phyloP scores from a whole-genome alignment of 2,797 vertebrate species.

The Microctenopoma stevenorrisi region DNA sequence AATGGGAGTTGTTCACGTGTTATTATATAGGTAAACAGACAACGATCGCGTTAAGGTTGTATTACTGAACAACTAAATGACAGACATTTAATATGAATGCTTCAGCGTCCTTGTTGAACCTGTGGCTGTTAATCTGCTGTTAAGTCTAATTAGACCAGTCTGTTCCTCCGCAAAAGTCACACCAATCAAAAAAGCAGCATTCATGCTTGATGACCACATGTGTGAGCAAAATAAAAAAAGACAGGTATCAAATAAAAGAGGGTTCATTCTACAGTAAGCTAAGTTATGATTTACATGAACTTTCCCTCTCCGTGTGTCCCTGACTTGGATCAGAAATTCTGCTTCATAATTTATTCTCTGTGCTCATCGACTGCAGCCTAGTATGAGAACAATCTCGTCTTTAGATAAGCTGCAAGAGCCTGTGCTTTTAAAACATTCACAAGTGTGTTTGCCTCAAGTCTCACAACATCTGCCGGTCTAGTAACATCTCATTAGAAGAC shows the following conservation, averaged over 20 bases:
- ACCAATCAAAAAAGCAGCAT: conserved; percentile 1
- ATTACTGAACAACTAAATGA: neutral
- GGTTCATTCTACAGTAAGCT: neutral
- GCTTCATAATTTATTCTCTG: neutral
- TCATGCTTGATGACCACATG: neutral
- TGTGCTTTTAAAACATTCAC: conserved; percentile 32
- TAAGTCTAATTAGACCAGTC: conserved; percentile 54
- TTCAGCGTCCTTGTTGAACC: neutral
- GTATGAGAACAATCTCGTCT: neutral
- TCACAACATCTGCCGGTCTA: conserved; percentile 15
- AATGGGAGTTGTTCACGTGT: neutral
- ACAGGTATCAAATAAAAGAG: neutral
- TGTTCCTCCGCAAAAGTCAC: conserved; percentile 12
- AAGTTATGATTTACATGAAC: neutral
- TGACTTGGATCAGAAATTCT: neutral
- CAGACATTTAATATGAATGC: neutral
- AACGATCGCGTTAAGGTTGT: neutral
- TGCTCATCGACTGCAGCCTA: neutral
- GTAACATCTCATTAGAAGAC: conserved; percentile 37
- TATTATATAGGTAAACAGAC: neutral
- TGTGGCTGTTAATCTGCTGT: conserved; percentile 52
- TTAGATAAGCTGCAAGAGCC: neutral
- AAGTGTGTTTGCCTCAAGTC: conserved; percentile 29
- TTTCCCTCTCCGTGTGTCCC: neutral
- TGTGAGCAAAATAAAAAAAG: neutral